Conservation (phyloP, 2,797 vertebrate genomes). For the Malacoctenus gilli region DNA sequence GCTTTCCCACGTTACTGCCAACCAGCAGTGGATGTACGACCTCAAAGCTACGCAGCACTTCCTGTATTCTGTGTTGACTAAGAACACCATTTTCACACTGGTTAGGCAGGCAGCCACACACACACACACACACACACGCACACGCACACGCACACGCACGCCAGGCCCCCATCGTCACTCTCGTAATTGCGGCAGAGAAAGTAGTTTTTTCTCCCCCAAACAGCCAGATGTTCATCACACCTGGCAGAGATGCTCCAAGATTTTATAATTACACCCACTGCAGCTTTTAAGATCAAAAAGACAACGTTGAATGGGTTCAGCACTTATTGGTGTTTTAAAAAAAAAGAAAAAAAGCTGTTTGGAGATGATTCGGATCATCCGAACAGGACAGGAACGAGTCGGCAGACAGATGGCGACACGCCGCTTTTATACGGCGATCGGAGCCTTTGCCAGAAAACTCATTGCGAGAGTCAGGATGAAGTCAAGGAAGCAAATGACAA, state of each 20-base stretch:
- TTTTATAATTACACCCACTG: slow-evolving; percentile 64
- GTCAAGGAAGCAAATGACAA: slow-evolving; percentile 72
- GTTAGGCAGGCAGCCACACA: background rate
- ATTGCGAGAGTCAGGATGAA: slow-evolving; percentile 61
- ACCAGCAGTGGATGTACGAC: too few relatives aligned
- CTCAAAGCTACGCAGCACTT: too few relatives aligned
- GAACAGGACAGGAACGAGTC: slow-evolving; percentile 55
- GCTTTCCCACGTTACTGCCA: too few relatives aligned
- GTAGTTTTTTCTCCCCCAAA: slow-evolving; percentile 35
- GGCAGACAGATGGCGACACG: slow-evolving; percentile 72
- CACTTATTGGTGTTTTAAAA: slow-evolving; percentile 41
- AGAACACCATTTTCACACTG: too few relatives aligned
- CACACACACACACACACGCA: slow-evolving; percentile 10
- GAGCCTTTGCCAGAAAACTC: slow-evolving; percentile 64
- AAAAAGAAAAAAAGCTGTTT: slow-evolving; percentile 24
- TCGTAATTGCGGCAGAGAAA: slow-evolving; percentile 61
- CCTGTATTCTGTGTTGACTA: too few relatives aligned
- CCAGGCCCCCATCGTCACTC: slow-evolving; percentile 39
- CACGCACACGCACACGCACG: slow-evolving; percentile 43
- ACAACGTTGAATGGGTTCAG: slow-evolving; percentile 51
- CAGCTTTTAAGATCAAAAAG: slow-evolving; percentile 77
- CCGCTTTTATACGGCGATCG: slow-evolving; percentile 61
- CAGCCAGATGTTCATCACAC: slow-evolving; percentile 77
- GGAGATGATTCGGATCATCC: slow-evolving; percentile 65
- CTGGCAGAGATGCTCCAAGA: slow-evolving; percentile 65